These are phyloP conservation scores for Pseudopleuronectes americanus DNA, from an alignment of 2,797 vertebrate species.

Conservation along the genomic window DNA sequence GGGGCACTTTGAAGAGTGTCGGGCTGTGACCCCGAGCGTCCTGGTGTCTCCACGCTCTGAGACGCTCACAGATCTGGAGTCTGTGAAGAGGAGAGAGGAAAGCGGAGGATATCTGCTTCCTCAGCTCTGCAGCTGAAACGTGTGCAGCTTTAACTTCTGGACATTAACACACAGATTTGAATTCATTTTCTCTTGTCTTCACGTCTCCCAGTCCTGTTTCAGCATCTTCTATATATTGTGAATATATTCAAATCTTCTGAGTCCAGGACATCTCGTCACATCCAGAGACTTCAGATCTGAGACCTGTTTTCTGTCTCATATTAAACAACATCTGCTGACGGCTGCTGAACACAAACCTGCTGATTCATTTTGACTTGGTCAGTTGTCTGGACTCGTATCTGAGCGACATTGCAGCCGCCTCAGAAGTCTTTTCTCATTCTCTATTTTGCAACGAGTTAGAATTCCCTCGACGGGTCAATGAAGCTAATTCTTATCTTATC, in stretches of 20 bases:
- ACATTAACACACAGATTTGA: too few relatives aligned
- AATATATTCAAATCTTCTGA: too few relatives aligned
- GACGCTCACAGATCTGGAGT: constrained; percentile 30
- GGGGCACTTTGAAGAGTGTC: constrained; percentile 17
- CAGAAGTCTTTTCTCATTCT: background rate
- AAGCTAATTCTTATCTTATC: too few relatives aligned
- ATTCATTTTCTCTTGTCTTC: too few relatives aligned
- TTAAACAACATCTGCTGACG: constrained; percentile 27
- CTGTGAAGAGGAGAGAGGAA: constrained; percentile 15
- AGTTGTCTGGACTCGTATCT: constrained; percentile 26
- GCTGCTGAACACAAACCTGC: constrained; percentile 16
- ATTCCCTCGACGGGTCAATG: too few relatives aligned
- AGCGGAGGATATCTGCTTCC: too few relatives aligned
- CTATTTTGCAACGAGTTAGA: background rate
- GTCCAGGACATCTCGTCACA: background rate
- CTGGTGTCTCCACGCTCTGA: constrained; percentile 10
- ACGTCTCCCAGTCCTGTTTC: too few relatives aligned
- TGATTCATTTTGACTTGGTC: constrained; percentile 34
- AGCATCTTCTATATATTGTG: too few relatives aligned
- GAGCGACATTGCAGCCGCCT: background rate
- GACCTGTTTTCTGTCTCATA: constrained; percentile 1
- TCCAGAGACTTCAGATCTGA: constrained; percentile 1
- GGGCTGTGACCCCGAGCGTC: constrained; percentile 29
- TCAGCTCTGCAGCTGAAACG: too few relatives aligned
- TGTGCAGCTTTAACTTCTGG: too few relatives aligned